phyloP scores from a whole-genome alignment of 2,888 invertebrate species.

The Nomada hirtipes region DNA sequence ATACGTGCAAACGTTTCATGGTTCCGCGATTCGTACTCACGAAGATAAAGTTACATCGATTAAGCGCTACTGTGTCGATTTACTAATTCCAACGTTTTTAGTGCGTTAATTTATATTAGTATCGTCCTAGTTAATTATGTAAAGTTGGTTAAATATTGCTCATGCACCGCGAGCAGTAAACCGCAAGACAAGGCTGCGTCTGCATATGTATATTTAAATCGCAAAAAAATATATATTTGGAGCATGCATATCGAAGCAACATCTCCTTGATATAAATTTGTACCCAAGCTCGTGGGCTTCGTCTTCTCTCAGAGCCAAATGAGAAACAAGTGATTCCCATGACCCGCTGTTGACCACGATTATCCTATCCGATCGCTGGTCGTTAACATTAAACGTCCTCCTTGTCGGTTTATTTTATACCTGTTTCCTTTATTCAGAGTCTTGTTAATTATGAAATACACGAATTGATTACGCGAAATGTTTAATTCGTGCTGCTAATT shows the following conservation, averaged over 20 bases:
- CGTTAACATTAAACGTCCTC: not conserved
- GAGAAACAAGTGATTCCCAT: constrained; percentile 26
- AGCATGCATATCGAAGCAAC: not conserved
- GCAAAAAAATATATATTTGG: constrained; percentile 13
- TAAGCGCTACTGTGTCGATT: constrained; percentile 10
- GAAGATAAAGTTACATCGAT: constrained; percentile 42
- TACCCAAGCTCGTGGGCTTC: constrained; percentile 19
- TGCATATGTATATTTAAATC: not conserved
- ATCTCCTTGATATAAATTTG: constrained; percentile 58
- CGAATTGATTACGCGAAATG: too few relatives aligned
- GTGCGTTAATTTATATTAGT: not conserved
- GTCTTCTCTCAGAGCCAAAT: constrained; percentile 37
- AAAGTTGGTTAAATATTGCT: too few relatives aligned
- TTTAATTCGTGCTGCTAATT: too few relatives aligned
- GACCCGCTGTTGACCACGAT: not conserved
- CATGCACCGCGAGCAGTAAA: not conserved
- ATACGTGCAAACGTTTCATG: not conserved
- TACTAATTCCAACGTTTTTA: not conserved
- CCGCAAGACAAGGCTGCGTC: too few relatives aligned
- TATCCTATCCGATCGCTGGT: not conserved
- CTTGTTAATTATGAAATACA: not conserved
- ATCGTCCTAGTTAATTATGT: too few relatives aligned
- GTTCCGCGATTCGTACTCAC: constrained; percentile 15
- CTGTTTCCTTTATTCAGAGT: not conserved
- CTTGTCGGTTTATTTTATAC: not conserved